Percentiles rank a stretch among this genome's conserved stretches.
These are phyloP conservation scores for Crocidura indochinensis DNA, from an alignment of 2,797 vertebrate genomes.

Conservation along the genomic window DNA sequence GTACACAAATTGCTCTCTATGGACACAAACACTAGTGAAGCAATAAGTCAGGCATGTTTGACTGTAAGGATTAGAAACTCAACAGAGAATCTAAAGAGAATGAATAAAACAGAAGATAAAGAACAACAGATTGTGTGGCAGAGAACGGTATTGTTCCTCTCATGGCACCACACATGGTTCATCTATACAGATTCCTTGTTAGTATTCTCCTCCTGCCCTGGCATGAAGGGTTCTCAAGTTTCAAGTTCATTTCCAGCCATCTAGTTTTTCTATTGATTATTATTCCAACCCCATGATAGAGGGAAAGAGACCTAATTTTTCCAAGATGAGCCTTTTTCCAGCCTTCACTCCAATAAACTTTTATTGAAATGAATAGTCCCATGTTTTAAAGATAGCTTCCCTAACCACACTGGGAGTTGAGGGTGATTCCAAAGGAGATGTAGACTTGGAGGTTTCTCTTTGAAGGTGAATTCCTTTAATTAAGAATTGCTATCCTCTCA, in stretches of 20 bases:
- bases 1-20: not conserved
- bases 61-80: not conserved
- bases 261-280: not conserved
- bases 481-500: not conserved
- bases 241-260: not conserved
- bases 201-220: not conserved
- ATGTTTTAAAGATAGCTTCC: not conserved
- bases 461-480: not conserved
- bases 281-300: not conserved
- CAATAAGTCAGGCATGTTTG: not conserved
- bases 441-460: not conserved
- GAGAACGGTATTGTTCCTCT: not conserved
- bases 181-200: not conserved
- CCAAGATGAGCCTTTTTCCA: not conserved
- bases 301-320: not conserved
- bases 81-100: not conserved
- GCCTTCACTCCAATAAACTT: not conserved
- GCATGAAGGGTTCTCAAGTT: not conserved
- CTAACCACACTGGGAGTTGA: not conserved
- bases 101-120: not conserved
- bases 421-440: not conserved
- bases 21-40: not conserved
- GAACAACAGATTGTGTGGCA: not conserved
- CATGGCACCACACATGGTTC: not conserved
- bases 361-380: not conserved